Evolutionary conservation across 1,140 invertebrate species (phyloP).

Genomic region (Megalonaias nervosa): DNA sequence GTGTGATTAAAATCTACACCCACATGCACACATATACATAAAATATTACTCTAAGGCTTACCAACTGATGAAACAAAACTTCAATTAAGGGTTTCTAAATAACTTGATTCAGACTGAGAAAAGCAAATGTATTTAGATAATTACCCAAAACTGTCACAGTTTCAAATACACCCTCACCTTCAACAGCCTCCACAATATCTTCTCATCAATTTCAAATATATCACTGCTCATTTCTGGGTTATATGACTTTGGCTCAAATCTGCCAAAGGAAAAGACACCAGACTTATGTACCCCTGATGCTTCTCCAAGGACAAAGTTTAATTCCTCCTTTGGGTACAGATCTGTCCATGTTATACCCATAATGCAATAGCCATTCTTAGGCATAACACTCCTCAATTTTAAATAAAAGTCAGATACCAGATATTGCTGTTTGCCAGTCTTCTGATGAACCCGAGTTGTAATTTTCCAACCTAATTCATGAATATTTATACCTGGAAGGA

Average conservation of each 20-base stretch:
- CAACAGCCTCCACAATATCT: conserved; percentile 55
- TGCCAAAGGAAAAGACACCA: conserved; percentile 58
- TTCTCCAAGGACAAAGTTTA: conserved; percentile 65
- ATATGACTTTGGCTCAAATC: conserved; percentile 52
- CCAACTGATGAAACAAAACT: too few relatives aligned
- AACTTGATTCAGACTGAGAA: too few relatives aligned
- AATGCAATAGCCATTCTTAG: conserved; percentile 54
- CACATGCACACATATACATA: background rate
- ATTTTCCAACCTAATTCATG: conserved; percentile 36
- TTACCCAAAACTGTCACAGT: too few relatives aligned
- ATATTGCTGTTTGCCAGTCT: conserved; percentile 49
- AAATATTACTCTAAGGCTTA: too few relatives aligned
- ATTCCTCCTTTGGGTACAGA: conserved; percentile 57
- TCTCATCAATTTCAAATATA: conserved; percentile 48
- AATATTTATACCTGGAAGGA: conserved; percentile 36
- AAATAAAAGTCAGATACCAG: conserved; percentile 48
- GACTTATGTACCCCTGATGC: conserved; percentile 39
- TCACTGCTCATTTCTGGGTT: conserved; percentile 34
- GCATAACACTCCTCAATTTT: conserved; percentile 39
- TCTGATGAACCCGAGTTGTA: conserved; percentile 40
- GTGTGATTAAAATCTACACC: background rate
- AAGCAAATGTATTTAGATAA: too few relatives aligned
- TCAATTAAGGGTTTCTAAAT: too few relatives aligned
- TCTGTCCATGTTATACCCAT: conserved; percentile 60
- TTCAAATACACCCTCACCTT: conserved; percentile 41